These are phyloP conservation scores for Acanthurus lineatus DNA, from an alignment of 2,797 vertebrate species.

Conservation along the genomic window DNA sequence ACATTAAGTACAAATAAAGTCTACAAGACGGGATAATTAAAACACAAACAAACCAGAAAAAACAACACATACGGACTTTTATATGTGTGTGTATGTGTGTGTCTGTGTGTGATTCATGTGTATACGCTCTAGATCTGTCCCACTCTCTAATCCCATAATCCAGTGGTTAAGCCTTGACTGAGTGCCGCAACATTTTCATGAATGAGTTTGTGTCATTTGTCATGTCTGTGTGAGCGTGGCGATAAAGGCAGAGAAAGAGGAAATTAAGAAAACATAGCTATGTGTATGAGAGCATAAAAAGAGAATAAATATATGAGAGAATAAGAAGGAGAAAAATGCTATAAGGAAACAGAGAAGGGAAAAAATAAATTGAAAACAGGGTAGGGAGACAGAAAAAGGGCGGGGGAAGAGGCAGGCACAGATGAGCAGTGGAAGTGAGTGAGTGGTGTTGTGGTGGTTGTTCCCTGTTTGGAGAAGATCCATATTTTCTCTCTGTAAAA, in stretches of 20 bases:
- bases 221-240: slow-evolving; percentile 38
- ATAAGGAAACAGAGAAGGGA: background rate
- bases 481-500: slow-evolving; percentile 48
- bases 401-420: slow-evolving; percentile 24
- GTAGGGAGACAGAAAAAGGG: slow-evolving; percentile 13
- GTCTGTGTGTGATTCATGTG: slow-evolving; percentile 17
- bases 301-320: background rate
- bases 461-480: slow-evolving; percentile 43
- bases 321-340: background rate
- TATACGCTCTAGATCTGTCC: slow-evolving; percentile 62
- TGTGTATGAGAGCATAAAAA: background rate
- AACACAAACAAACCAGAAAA: slow-evolving; percentile 20
- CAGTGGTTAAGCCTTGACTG: slow-evolving; percentile 65
- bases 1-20: slow-evolving; percentile 27
- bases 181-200: slow-evolving; percentile 68
- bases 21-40: slow-evolving; percentile 23
- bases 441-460: slow-evolving; percentile 23
- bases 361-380: background rate
- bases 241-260: background rate
- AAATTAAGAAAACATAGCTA: background rate
- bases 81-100: background rate
- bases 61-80: background rate
- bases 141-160: slow-evolving; percentile 78
- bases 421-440: slow-evolving; percentile 50
- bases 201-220: slow-evolving; percentile 69